A percentile compares a stretch with the other conserved stretches of the same genome.
These are phyloP conservation scores for Folsomia candida DNA, from an alignment of 2,888 invertebrate genomes.

Conservation along the genomic window DNA sequence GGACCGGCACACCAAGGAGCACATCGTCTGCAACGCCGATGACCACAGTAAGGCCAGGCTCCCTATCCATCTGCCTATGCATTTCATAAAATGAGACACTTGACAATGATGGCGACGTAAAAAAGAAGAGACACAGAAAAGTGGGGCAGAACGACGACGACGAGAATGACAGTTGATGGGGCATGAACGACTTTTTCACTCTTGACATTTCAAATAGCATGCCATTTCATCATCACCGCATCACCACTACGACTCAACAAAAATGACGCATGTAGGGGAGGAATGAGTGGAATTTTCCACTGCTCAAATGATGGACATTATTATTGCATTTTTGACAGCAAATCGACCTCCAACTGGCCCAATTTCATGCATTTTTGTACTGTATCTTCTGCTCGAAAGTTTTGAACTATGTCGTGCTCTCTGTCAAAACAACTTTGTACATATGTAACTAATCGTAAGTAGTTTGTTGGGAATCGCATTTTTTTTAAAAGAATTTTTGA, in stretches of 20 bases:
- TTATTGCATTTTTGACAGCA: neutral
- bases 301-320: too few species aligned
- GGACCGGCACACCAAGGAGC: slow-evolving; percentile 91
- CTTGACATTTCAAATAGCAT: neutral
- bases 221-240: neutral
- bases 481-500: too few species aligned
- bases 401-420: too few species aligned
- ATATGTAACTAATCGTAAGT: too few species aligned
- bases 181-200: neutral
- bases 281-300: neutral
- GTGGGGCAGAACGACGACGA: neutral
- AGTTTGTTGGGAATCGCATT: too few species aligned
- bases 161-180: neutral
- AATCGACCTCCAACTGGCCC: neutral
- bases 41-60: slow-evolving; percentile 88
- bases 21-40: slow-evolving; percentile 93
- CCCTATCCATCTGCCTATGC: neutral
- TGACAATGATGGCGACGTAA: neutral
- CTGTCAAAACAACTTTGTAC: too few species aligned
- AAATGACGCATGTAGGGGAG: neutral
- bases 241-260: neutral
- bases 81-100: neutral
- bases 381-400: too few species aligned
- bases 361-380: neutral
- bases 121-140: neutral